Base-by-base conservation (phyloP, 2,888 invertebrate genomes). In the Nomada hirtipes region DNA sequence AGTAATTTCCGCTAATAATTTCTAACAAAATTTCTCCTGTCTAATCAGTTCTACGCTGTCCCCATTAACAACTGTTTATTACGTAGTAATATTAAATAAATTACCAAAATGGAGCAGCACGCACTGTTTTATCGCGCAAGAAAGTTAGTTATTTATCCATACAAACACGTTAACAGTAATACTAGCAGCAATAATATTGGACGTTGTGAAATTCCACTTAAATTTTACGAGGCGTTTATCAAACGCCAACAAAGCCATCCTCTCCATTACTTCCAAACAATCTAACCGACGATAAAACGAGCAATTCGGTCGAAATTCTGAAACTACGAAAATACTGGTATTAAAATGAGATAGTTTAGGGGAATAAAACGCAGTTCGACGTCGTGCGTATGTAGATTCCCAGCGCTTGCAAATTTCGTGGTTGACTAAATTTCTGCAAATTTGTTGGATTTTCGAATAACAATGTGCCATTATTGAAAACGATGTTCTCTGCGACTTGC, bases 241-340 rank as follows among this genome's bases (percentile, higher is more conserved):
- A 76, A 76, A 76, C 10, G 65, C 77, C 77, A 44, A 47, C 59
- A 67, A 77, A 76, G 53, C 77, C 77, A 76, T 65, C 60, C 76
- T 36, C 65, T 76, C 44, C 29, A 65, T 79, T 61, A 74, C 53
- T 67, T 74, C 68, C 68, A 29, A 67, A 57, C 74, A 68, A 47
- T 74, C 68, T 74, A 74, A 59, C 74, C 50, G 18, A n/a, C 59
- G 36, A 74, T 68, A 59, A 74, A 74, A 74, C 53, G 47, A 59
- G 29, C 59, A 18, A 59, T 36, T 29, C 15, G 36, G 36, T 13
- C 0, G 72, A 63, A 63, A 53, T 72, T 63, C 63, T 72, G 64
- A 55, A 72, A 55, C 55, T 44, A 64, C 20, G 72, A 64, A 72
- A 72, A 72, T 72, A 42, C 64, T 26, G 64, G 26, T 64, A 72